Evolutionary conservation across 2,113 vertebrate genomes (phyloP).

Genomic region (Hypocryptadius cinnamomeus): DNA sequence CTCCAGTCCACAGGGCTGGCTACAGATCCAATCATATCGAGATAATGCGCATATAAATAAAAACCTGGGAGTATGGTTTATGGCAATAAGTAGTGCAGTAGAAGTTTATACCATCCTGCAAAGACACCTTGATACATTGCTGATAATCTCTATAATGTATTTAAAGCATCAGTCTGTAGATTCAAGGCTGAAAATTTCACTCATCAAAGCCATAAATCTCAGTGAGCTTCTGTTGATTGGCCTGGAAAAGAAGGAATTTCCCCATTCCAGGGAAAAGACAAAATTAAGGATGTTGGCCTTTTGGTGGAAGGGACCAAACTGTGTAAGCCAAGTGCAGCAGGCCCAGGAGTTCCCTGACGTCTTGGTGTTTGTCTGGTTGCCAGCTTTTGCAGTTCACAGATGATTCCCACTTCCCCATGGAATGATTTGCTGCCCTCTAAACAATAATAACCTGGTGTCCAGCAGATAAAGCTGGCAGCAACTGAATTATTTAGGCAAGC

Average conservation of each 20-base stretch:
- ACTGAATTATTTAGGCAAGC: constrained; percentile 11
- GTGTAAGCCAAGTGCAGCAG: not conserved
- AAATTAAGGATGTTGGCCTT: not conserved
- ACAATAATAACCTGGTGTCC: not conserved
- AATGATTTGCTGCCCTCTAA: constrained; percentile 10
- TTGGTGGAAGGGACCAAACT: not conserved
- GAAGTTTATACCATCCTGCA: constrained; percentile 76
- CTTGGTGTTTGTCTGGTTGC: not conserved
- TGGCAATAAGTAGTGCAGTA: constrained; percentile 76
- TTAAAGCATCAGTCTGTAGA: constrained; percentile 67
- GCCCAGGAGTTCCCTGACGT: not conserved
- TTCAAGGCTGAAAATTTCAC: constrained; percentile 58
- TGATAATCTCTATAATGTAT: constrained; percentile 75
- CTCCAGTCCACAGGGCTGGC: constrained; percentile 70
- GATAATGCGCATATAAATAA: constrained; percentile 83
- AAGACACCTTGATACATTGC: constrained; percentile 83
- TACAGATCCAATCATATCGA: constrained; percentile 79
- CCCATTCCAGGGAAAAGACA: not conserved
- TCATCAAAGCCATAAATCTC: constrained; percentile 62
- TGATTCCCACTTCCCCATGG: not conserved
- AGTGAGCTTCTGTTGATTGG: constrained; percentile 46
- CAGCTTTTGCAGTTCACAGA: not conserved
- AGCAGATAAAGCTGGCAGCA: constrained; percentile 10
- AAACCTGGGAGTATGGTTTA: constrained; percentile 77
- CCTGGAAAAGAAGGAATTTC: constrained; percentile 56